A percentile compares a stretch with the other conserved stretches of the same genome.
Conservation (phyloP, 2,797 vertebrate genomes). For the Scyliorhinus canicula region DNA sequence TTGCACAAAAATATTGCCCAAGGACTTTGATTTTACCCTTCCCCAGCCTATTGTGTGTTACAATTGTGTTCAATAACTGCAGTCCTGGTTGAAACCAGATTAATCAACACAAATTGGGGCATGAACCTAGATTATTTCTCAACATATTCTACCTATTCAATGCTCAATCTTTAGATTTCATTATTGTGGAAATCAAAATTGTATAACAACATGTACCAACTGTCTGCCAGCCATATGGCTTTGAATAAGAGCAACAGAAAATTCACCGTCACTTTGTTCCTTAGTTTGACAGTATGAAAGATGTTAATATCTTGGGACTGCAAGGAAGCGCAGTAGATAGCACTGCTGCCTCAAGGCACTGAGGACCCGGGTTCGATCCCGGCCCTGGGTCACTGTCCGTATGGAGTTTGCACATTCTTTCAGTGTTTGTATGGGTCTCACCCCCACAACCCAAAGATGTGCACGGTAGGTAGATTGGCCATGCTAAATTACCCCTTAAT, state of each 20-base stretch:
- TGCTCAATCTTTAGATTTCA: not conserved
- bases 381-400: too few species aligned
- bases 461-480: too few species aligned
- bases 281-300: not conserved
- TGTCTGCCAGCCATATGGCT: not conserved
- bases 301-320: not conserved
- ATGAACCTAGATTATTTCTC: not conserved
- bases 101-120: not conserved
- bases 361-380: too few species aligned
- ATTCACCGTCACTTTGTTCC: not conserved
- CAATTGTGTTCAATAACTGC: not conserved
- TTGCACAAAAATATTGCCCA: too few species aligned
- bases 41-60: not conserved
- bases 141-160: not conserved
- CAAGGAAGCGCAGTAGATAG: too few species aligned
- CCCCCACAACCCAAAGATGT: too few species aligned
- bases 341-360: too few species aligned
- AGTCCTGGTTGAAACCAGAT: not conserved
- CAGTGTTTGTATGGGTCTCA: too few species aligned
- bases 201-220: not conserved
- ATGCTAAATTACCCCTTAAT: too few species aligned
- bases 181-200: not conserved
- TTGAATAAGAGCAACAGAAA: not conserved
- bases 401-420: too few species aligned
- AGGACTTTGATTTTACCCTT: not conserved